These are phyloP conservation scores for Solenopsis invicta DNA, from an alignment of 1,140 invertebrate species.

Conservation along the genomic window DNA sequence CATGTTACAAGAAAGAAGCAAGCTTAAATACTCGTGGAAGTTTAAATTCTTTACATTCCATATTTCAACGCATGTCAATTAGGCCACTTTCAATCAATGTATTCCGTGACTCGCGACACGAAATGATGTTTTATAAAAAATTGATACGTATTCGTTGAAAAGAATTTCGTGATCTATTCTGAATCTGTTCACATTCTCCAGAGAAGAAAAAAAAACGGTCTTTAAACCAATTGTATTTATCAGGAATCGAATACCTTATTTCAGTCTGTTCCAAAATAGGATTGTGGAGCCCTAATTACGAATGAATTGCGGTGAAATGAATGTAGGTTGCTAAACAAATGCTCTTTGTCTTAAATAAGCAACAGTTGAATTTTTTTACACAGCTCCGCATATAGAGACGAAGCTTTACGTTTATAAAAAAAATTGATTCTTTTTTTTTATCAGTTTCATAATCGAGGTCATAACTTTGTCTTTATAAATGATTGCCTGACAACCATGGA, in stretches of 20 bases:
- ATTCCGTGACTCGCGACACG: neutral
- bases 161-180: constrained; percentile 8
- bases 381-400: neutral
- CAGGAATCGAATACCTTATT: neutral
- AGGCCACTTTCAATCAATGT: neutral
- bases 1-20: neutral
- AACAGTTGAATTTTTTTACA: neutral
- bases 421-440: constrained; percentile 24
- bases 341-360: neutral
- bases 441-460: neutral
- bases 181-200: neutral
- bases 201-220: neutral
- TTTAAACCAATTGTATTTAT: constrained; percentile 26
- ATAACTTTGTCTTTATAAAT: neutral
- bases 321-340: constrained; percentile 17
- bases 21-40: neutral
- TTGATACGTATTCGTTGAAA: neutral
- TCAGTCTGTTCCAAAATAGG: neutral
- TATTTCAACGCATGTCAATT: neutral
- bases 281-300: constrained; percentile 23
- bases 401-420: neutral
- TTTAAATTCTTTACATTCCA: neutral
- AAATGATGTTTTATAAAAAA: neutral
- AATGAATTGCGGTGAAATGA: constrained; percentile 3
- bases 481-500: neutral